Percentiles rank a stretch among this genome's conserved stretches.
Evolutionary conservation across 2,888 invertebrate genomes (phyloP).

Genomic region (Thyatira batis): DNA sequence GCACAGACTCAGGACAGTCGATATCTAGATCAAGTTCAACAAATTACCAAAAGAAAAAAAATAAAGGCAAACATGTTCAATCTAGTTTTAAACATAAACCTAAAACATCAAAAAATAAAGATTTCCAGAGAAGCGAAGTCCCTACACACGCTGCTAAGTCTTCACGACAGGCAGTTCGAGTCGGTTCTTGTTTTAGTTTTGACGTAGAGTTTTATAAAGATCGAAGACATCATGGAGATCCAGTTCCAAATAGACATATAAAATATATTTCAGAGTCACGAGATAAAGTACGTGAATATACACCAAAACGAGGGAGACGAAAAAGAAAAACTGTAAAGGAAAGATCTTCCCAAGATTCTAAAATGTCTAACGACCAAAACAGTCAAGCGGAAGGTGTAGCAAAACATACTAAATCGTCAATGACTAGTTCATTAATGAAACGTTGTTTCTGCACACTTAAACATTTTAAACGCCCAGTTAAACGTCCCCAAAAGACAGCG

Average conservation of each 20-base stretch:
- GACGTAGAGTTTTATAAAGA: constrained; percentile 37
- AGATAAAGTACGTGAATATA: constrained; percentile 3
- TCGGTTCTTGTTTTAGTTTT: constrained; percentile 40
- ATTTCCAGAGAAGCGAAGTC: background rate
- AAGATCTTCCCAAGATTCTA: background rate
- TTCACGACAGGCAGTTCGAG: constrained; percentile 33
- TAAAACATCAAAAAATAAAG: constrained; percentile 2
- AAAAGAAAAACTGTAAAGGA: background rate
- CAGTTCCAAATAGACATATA: constrained; percentile 5
- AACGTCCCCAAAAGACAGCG: background rate
- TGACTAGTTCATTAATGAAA: constrained; percentile 17
- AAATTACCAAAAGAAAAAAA: constrained; percentile 9
- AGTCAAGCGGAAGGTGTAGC: constrained; percentile 13
- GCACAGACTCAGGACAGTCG: constrained; percentile 18
- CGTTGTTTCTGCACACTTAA: constrained; percentile 22
- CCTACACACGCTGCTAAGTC: constrained; percentile 6
- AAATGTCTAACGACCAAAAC: constrained; percentile 1
- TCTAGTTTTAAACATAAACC: constrained; percentile 11
- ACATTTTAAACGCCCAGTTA: constrained; percentile 18
- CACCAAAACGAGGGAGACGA: constrained; percentile 1
- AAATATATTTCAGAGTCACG: constrained; percentile 7
- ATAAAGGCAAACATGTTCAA: constrained; percentile 14
- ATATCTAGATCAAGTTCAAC: constrained; percentile 21
- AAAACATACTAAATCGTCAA: constrained; percentile 13
- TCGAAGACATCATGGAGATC: constrained; percentile 9